Base-by-base conservation (phyloP, 92 coral and sea anemone species). In the Isaurus tuberculatus region DNA sequence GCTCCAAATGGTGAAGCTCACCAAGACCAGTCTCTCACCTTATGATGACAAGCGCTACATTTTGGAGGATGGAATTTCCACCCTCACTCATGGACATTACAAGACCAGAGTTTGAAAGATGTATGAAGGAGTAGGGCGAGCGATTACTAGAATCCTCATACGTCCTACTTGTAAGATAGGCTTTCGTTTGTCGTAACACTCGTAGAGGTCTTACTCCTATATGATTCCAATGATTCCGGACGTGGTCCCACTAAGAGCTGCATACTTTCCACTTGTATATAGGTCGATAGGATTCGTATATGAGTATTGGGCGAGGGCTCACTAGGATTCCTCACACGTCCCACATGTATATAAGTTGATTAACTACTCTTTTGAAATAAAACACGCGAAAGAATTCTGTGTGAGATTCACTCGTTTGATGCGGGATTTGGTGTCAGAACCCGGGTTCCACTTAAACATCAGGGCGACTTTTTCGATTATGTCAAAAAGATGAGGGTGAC, bases 291-390 rank as follows among this genome's bases (percentile, higher is more conserved):
- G 8, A 46, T 46, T 40, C 16, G 79, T 43, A 25, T 69, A 69
- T 30, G 74, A 69, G 44, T 32, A 43, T 44, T 28, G 74, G 74
- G 74, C 74, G 74, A 69, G 74, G 74, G 74, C 40, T 69, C 74
- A 69, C 74, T 69, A 28, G 74, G 74, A 30, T 69, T 44, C 74
- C 74, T 69, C 74, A 69, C 74, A 69, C 74, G 74, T 69, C 44
- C 74, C 74, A 69, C 74, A 69, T 69, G 74, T 30, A 69, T 16
- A 69, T 69, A 69, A 69, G 74, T 69, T 69, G 74, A 28, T 69
- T 69, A 44, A 69, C 74, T 69, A 13, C 74, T 69, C 74, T 69
- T 36, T 69, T 69, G 74, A 69, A 69, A 69, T 69, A 69, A 69
- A 69, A 44, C 40, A 69, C 23, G 42, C 44, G 23, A 44, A 69